A percentile compares a stretch with the other conserved stretches of the same genome.
These are phyloP conservation scores for Acrocephalus arundinaceus DNA, from an alignment of 2,113 vertebrate genomes.

Conservation along the genomic window DNA sequence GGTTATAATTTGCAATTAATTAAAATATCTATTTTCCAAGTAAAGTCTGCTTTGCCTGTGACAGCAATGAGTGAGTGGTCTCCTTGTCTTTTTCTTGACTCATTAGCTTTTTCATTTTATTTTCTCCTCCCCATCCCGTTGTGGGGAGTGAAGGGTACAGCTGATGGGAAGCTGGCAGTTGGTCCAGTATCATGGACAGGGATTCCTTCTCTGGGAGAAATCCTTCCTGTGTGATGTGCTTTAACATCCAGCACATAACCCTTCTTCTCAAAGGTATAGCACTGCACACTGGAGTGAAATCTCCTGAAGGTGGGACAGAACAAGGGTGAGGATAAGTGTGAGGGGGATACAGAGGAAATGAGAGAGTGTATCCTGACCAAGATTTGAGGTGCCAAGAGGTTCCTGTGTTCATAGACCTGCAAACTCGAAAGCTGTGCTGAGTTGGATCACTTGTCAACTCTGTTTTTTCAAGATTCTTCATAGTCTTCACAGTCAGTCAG, in stretches of 20 bases:
- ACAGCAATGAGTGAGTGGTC: background rate
- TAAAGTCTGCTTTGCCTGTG: background rate
- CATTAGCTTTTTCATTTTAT: background rate
- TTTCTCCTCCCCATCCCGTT: background rate
- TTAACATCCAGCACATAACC: background rate
- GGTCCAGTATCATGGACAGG: background rate
- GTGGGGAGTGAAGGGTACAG: background rate
- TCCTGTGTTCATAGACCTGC: background rate
- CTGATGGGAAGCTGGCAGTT: background rate
- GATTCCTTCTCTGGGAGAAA: background rate
- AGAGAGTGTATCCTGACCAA: background rate
- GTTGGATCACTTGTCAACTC: background rate
- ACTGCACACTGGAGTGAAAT: background rate
- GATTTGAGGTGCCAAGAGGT: background rate
- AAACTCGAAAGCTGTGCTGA: background rate
- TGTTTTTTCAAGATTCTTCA: background rate
- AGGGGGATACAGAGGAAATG: background rate
- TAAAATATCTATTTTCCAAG: background rate
- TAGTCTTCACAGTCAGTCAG: background rate
- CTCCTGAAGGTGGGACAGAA: background rate
- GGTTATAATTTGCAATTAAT: background rate
- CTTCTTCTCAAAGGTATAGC: background rate
- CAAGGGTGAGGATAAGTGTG: background rate
- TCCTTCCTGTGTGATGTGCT: background rate
- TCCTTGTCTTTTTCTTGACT: background rate